Evolutionary conservation across 1,140 invertebrate genomes (phyloP).

Genomic region (Brachionus rubens): DNA sequence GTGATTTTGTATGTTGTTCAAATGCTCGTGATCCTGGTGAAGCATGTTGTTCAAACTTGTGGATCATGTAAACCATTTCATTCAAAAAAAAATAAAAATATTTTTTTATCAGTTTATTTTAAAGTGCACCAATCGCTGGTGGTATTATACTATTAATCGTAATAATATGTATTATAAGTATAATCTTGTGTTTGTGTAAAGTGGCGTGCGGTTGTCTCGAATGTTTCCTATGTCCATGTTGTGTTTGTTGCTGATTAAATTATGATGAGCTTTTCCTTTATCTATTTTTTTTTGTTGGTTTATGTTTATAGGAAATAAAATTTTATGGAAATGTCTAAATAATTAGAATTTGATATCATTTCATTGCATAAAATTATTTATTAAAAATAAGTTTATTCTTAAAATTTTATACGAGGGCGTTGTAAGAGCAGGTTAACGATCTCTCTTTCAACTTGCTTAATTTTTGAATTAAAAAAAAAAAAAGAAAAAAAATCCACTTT

Average conservation of each 20-base stretch:
- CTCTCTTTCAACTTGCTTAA: too few relatives aligned
- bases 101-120: background rate
- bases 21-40: background rate
- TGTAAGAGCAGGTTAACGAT: too few relatives aligned
- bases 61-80: background rate
- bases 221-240: conserved; percentile 28
- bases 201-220: conserved; percentile 12
- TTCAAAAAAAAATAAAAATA: background rate
- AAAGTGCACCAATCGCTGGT: background rate
- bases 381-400: too few relatives aligned
- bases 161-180: conserved; percentile 17
- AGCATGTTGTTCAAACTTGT: conserved; percentile 12
- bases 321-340: too few relatives aligned
- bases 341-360: too few relatives aligned
- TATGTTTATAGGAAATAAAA: too few relatives aligned
- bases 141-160: background rate
- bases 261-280: too few relatives aligned
- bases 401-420: too few relatives aligned
- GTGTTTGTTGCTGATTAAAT: background rate
- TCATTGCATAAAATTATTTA: too few relatives aligned
- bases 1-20: conserved; percentile 11
- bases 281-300: too few relatives aligned
- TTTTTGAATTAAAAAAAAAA: too few relatives aligned
- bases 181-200: conserved; percentile 34
- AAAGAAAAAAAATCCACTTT: too few relatives aligned